These are phyloP conservation scores for Drosophila koepferae DNA, from an alignment of 2,888 invertebrate species.

Conservation along the genomic window DNA sequence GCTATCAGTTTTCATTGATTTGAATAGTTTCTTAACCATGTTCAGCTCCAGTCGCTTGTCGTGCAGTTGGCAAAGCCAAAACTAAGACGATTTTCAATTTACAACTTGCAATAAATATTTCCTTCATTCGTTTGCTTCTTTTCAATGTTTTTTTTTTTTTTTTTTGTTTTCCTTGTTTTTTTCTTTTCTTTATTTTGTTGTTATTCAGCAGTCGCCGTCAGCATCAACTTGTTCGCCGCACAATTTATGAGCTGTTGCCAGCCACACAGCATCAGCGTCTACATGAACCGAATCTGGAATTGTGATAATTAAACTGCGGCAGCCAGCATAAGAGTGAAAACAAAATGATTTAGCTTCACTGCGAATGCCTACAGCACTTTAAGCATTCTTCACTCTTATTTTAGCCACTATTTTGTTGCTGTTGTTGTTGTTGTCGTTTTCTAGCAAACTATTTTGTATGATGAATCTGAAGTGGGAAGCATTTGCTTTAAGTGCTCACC, in stretches of 20 bases:
- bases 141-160: background rate
- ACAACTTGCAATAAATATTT: conserved; percentile 59
- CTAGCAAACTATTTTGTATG: background rate
- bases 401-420: background rate
- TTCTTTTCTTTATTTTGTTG: background rate
- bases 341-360: conserved; percentile 67
- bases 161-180: too few relatives aligned
- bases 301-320: conserved; percentile 74
- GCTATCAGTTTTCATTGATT: conserved; percentile 80
- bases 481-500: conserved; percentile 1
- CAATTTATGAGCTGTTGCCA: conserved; percentile 67
- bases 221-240: conserved; percentile 61
- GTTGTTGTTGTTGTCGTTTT: background rate
- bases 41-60: conserved; percentile 25
- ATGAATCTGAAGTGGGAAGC: conserved; percentile 13
- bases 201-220: conserved; percentile 48
- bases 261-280: conserved; percentile 14
- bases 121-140: background rate
- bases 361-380: conserved; percentile 14
- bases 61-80: conserved; percentile 20
- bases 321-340: conserved; percentile 62
- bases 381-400: conserved; percentile 13
- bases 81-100: conserved; percentile 70
- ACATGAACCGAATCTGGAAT: conserved; percentile 63
- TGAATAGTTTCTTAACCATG: conserved; percentile 62